Evolutionary conservation across 1,140 invertebrate genomes (phyloP).

Genomic region (Lanistes nyassanus): DNA sequence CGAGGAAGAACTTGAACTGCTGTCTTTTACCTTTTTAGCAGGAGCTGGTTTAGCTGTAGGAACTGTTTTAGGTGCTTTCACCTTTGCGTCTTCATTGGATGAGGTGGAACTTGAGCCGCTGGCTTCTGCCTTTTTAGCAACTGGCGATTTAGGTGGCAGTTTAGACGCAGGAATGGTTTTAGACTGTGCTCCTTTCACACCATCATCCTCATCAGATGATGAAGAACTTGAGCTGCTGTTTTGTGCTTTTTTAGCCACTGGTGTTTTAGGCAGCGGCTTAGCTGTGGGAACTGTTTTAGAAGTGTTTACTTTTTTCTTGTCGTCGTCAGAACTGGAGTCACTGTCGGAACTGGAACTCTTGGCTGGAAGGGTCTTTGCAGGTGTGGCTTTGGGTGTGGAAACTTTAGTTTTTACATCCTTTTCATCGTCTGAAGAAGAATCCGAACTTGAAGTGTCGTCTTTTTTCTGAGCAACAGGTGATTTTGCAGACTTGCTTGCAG

Average conservation of each 20-base stretch:
- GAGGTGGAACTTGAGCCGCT: slow-evolving; percentile 21
- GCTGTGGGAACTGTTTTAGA: slow-evolving; percentile 24
- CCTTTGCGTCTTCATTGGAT: slow-evolving; percentile 22
- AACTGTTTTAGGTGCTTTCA: neutral
- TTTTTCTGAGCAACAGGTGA: slow-evolving; percentile 11
- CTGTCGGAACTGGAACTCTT: slow-evolving; percentile 25
- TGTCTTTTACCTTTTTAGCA: slow-evolving; percentile 1
- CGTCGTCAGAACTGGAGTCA: slow-evolving; percentile 27
- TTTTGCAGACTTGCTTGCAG: slow-evolving; percentile 13
- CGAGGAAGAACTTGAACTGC: slow-evolving; percentile 18
- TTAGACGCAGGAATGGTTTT: neutral
- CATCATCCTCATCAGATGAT: slow-evolving; percentile 25
- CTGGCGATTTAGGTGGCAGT: neutral
- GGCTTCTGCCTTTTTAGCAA: slow-evolving; percentile 3
- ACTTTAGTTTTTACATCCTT: slow-evolving; percentile 9
- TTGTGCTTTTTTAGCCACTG: slow-evolving; percentile 5
- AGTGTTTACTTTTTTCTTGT: slow-evolving; percentile 21
- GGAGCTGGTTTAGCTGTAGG: neutral
- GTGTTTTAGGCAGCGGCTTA: slow-evolving; percentile 16
- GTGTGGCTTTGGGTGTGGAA: slow-evolving; percentile 14
- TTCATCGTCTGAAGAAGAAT: slow-evolving; percentile 13
- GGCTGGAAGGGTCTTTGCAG: slow-evolving; percentile 15
- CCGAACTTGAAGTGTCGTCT: slow-evolving; percentile 28
- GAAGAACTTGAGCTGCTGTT: slow-evolving; percentile 15
- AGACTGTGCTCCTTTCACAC: neutral